Evolutionary conservation across 2,888 invertebrate species (phyloP).

Genomic region (Hirudinaria manillensis): DNA sequence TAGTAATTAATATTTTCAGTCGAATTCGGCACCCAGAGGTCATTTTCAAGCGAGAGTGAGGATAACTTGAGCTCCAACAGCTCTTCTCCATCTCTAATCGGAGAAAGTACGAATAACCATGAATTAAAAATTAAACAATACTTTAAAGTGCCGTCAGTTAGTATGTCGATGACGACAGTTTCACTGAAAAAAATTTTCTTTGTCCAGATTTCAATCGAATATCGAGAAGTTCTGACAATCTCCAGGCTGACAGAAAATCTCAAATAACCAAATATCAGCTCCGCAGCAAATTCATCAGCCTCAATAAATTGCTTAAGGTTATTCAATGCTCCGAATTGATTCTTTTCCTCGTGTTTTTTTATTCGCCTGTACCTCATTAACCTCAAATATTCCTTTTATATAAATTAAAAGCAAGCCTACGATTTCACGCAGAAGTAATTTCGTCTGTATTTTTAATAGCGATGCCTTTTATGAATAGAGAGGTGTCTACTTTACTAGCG

Average conservation of each 20-base stretch:
- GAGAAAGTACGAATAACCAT: too few species aligned
- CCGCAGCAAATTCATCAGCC: background rate
- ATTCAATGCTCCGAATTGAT: background rate
- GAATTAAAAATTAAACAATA: too few species aligned
- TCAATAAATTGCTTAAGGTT: background rate
- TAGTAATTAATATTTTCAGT: background rate
- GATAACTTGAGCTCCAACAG: background rate
- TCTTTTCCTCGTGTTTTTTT: too few species aligned
- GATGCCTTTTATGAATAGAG: too few species aligned
- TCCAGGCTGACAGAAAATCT: background rate
- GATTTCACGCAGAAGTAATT: too few species aligned
- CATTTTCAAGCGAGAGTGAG: background rate
- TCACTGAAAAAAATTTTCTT: too few species aligned
- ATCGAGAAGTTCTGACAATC: conserved; percentile 4
- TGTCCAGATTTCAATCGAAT: background rate
- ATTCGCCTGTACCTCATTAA: too few species aligned
- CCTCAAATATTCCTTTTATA: too few species aligned
- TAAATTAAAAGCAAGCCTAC: too few species aligned
- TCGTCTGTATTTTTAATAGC: too few species aligned
- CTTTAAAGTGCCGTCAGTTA: background rate
- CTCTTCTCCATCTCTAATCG: background rate
- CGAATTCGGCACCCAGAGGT: background rate
- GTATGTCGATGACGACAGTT: background rate
- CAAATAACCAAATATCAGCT: background rate
- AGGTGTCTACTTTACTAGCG: too few species aligned